Evolutionary conservation across 2,888 invertebrate genomes (phyloP), one percentile per base, ranked within the genome.

Genomic region (Cremastinae sp.): DNA sequence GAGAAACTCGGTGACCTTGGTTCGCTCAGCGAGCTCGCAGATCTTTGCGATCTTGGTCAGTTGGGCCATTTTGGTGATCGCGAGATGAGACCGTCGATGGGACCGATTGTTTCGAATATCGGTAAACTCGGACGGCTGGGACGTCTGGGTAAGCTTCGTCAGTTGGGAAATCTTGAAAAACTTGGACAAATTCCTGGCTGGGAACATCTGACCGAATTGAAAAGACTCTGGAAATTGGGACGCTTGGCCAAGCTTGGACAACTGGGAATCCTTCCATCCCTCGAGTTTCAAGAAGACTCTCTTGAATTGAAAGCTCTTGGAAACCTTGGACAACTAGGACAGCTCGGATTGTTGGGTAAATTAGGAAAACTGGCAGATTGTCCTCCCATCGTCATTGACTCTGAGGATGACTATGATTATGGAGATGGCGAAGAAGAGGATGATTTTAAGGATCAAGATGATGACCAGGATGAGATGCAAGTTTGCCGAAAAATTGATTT

Each of bases 101-200:
- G 59, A 0, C 45, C 59, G 0, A 0, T 59, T 2, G 22, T 12
- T 14, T 5, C 28, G 28, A n/a, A 8, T 2, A 8, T 45, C 3
- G 59, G 59, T 16, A 45, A 12, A 45, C 45, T 59, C 12, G 59
- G 59, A 0, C 43, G 59, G 22, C 28, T 59, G 9, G 59, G 59
- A n/a, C 59, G 45, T n/a, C 45, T 59, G 1, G 45, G 45, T 4
- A 35, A 45, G 22, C 45, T 59, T 14, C n/a, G 28, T 1, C n/a
- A 59, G 14, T 28, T 59, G 7, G 45, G 45, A 10, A 12, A 45
- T 12, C 59, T 59, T 43, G 43, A 4, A 0, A 9, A 59, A 45
- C 22, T 58, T 4, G 20, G 43, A 9, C 10, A 41, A 22, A 12
- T 59, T 12, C 45, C 43, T 1, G 59, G 59, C 1, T 59, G 8